Evolutionary conservation across 2,888 invertebrate species (phyloP).

Genomic region (Clunio marinus): DNA sequence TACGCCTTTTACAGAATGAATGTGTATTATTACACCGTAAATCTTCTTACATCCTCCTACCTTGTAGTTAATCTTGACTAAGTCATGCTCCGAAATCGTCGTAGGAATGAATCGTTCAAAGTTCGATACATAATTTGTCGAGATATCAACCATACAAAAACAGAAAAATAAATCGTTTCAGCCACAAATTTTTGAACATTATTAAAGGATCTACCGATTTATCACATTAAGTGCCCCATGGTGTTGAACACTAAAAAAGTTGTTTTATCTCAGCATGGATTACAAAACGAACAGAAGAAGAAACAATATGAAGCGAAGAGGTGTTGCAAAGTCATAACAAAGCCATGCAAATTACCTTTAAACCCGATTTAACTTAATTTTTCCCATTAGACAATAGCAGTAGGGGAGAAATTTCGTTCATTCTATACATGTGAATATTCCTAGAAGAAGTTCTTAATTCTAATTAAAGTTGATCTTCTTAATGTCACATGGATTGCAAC

Average conservation of each 20-base stretch:
- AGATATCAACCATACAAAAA: not conserved
- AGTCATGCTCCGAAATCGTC: not conserved
- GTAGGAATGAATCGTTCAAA: too few relatives aligned
- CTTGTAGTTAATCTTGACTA: not conserved
- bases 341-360: constrained; percentile 32
- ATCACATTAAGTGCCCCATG: not conserved
- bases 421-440: too few relatives aligned
- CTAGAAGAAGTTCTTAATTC: not conserved
- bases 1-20: not conserved
- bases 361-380: constrained; percentile 36
- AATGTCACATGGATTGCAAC: too few relatives aligned
- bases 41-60: not conserved
- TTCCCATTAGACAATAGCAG: constrained; percentile 28
- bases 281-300: not conserved
- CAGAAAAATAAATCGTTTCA: not conserved
- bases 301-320: constrained; percentile 16
- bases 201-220: too few relatives aligned
- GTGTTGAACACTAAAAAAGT: not conserved
- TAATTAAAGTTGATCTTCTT: constrained; percentile 19
- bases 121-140: not conserved
- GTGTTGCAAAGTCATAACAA: constrained; percentile 34
- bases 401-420: constrained; percentile 13
- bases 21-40: not conserved
- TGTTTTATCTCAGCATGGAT: too few relatives aligned
- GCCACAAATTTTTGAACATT: too few relatives aligned